These are phyloP conservation scores for Pheosia tremula DNA, from an alignment of 2,888 invertebrate genomes.

Conservation along the genomic window DNA sequence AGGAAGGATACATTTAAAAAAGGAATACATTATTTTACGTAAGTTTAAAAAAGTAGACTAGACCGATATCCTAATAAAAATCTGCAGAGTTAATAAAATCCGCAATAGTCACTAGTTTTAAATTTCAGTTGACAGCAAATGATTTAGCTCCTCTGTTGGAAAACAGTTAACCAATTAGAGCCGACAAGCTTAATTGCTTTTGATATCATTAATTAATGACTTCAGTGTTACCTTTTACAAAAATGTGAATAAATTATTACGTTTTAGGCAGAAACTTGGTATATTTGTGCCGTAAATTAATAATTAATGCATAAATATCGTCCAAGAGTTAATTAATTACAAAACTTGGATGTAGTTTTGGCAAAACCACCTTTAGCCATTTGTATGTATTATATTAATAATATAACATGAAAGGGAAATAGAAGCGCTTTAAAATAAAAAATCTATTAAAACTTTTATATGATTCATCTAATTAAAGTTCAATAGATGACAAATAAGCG, in stretches of 20 bases:
- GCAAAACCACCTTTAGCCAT: background rate
- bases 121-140: slow-evolving; percentile 44
- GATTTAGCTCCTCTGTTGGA: slow-evolving; percentile 19
- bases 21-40: too few relatives aligned
- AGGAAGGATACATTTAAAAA: too few relatives aligned
- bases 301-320: slow-evolving; percentile 35
- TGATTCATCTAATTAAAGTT: slow-evolving; percentile 1
- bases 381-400: background rate
- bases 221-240: slow-evolving; percentile 33
- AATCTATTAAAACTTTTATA: background rate
- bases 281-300: slow-evolving; percentile 15
- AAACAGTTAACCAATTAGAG: slow-evolving; percentile 36
- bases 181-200: slow-evolving; percentile 28
- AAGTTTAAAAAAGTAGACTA: too few relatives aligned
- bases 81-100: slow-evolving; percentile 18
- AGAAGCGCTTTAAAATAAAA: background rate
- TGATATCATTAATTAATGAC: slow-evolving; percentile 34
- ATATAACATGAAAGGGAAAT: background rate
- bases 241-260: slow-evolving; percentile 21
- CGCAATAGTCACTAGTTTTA: slow-evolving; percentile 51
- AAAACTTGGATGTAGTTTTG: background rate
- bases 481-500: slow-evolving; percentile 37
- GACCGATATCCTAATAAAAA: too few relatives aligned
- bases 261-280: slow-evolving; percentile 34
- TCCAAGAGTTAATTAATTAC: slow-evolving; percentile 37